Base-by-base conservation (phyloP, 2,888 invertebrate genomes). In the Brachyopa scutellaris region DNA sequence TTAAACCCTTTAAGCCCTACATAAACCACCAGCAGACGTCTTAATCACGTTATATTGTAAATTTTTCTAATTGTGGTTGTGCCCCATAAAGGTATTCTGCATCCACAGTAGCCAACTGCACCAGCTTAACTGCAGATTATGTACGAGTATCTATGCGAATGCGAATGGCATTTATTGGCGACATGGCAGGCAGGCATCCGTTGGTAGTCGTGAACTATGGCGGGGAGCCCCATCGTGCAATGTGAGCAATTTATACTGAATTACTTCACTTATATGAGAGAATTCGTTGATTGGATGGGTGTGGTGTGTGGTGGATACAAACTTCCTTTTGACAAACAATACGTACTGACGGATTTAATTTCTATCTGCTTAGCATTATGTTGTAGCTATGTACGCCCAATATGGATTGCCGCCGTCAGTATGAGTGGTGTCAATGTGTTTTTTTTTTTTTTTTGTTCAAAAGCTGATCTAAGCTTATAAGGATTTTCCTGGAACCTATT, bases 111-210 rank as follows among this genome's bases (percentile, higher is more conserved):
- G 76, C 61, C 53, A 76, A 62, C 45, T 38, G 45, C 29, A 45
- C n/a, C 8, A 36, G 42, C 53, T 55, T 31, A 53, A 45, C 23
- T 26, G 7, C 36, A 29, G 69, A 69, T 69, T 40, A 70, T 55
- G n/a, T n/a, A n/a, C n/a, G n/a, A n/a, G 76, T 45, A 29, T 69
- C 36, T 47, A n/a, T n/a, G n/a, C n/a, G n/a, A n/a, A 26, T 47
- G 53, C 62, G 31, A 76, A 61, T 70, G 77, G 70, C 47, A 62
- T 77, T 77, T 70, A 69, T 62, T 55, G 62, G 70, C 62, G 38
- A 69, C 61, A 70, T 70, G 31, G 53, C 31, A 29, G 29, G 26
- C 13, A 67, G 51, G 33, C 62, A 26, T 6, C 33, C 19, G 38
- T 33, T 59, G 11, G 23, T 33, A 21, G 38, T 70, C 55, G 31